Conservation (phyloP, 2,113 vertebrate genomes). For the Tachuris rubrigastra region DNA sequence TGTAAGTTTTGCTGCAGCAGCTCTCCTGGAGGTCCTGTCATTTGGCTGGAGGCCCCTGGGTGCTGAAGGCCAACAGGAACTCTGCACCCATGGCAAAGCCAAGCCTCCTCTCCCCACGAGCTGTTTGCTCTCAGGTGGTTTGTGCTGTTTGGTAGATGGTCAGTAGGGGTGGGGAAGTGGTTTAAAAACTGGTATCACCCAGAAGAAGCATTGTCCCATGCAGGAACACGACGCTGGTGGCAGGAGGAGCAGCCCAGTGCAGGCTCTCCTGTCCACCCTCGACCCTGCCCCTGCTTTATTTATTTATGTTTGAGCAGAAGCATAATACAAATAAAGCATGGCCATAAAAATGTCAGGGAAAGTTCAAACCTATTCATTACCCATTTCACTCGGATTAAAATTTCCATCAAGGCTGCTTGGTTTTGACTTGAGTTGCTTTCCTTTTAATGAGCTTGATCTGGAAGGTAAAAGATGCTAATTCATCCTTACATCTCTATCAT, state of each 20-base stretch:
- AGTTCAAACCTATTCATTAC: slow-evolving; percentile 84
- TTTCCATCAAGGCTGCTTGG: slow-evolving; percentile 76
- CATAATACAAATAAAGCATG: slow-evolving; percentile 72
- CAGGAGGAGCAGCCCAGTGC: not conserved
- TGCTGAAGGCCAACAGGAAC: rapidly evolving
- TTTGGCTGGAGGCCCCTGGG: not conserved
- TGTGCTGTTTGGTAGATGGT: rapidly evolving
- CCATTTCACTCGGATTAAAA: slow-evolving; percentile 77
- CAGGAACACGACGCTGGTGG: not conserved
- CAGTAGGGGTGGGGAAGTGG: rapidly evolving
- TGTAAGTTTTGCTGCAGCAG: not conserved
- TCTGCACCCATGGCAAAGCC: rapidly evolving
- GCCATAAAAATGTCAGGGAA: slow-evolving; percentile 75
- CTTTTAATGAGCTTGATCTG: slow-evolving; percentile 78
- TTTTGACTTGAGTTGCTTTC: slow-evolving; percentile 74
- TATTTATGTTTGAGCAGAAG: slow-evolving; percentile 67
- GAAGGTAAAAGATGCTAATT: slow-evolving; percentile 81
- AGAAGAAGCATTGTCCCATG: rapidly evolving
- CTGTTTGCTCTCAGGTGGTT: rapidly evolving
- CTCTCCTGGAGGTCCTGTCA: rapidly evolving
- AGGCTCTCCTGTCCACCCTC: not conserved
- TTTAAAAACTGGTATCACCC: rapidly evolving
- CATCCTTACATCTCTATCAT: slow-evolving; percentile 78
- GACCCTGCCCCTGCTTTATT: not conserved
- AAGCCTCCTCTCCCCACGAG: rapidly evolving